Evolutionary conservation across 2,888 invertebrate genomes (phyloP).

Genomic region (Malacosoma neustria): DNA sequence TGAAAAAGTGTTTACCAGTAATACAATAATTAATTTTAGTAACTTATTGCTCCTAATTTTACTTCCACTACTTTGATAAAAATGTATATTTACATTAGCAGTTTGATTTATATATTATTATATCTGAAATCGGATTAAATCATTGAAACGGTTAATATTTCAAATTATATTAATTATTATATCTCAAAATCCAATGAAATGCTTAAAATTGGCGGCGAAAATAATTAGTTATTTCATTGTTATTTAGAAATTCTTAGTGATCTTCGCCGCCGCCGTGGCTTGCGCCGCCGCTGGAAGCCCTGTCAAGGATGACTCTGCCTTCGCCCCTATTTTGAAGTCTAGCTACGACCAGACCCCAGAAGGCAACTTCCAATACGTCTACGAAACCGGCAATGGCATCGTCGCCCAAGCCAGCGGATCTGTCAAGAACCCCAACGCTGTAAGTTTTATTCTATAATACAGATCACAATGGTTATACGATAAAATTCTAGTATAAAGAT

Average conservation of each 20-base stretch:
- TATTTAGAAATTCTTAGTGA: constrained; percentile 41
- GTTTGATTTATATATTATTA: too few species aligned
- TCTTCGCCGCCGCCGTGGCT: constrained; percentile 36
- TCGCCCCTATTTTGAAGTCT: constrained; percentile 50
- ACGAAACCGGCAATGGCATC: constrained; percentile 78
- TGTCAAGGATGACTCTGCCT: constrained; percentile 9
- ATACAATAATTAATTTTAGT: too few species aligned
- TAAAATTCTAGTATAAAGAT: too few species aligned
- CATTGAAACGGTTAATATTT: too few species aligned
- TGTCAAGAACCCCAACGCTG: constrained; percentile 32
- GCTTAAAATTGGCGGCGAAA: too few species aligned
- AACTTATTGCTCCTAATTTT: constrained; percentile 28
- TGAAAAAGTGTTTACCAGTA: too few species aligned
- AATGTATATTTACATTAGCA: too few species aligned
- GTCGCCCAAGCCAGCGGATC: constrained; percentile 49
- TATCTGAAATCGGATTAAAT: too few species aligned
- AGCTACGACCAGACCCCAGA: constrained; percentile 55
- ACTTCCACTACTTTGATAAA: too few species aligned
- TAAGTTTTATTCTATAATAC: constrained; percentile 24
- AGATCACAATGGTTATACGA: too few species aligned
- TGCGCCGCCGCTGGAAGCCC: constrained; percentile 30
- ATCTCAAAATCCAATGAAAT: too few species aligned
- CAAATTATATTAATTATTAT: too few species aligned
- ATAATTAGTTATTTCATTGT: background rate
- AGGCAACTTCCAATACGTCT: constrained; percentile 59